Percentiles rank a stretch among this genome's conserved stretches.
These are phyloP conservation scores for Drosophila flavopinicola DNA, from an alignment of 2,888 invertebrate genomes.

Conservation along the genomic window DNA sequence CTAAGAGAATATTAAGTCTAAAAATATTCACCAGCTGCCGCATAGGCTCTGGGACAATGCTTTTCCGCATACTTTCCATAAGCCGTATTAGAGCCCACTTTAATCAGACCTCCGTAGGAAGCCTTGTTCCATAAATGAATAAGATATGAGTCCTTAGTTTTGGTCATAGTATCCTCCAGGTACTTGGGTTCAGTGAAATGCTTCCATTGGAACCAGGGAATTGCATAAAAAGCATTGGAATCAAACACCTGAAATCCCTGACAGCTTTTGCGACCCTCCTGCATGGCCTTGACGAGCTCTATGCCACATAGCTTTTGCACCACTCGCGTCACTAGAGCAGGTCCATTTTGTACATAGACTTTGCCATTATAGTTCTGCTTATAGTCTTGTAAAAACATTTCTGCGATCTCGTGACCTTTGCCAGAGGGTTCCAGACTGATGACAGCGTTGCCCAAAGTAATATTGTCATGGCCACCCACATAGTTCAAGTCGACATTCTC, in stretches of 20 bases:
- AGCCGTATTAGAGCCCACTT: constrained; percentile 73
- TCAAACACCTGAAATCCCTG: constrained; percentile 87
- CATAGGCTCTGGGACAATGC: constrained; percentile 80
- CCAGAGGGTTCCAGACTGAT: constrained; percentile 86
- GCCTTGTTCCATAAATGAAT: constrained; percentile 82
- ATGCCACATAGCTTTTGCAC: constrained; percentile 86
- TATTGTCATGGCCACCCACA: constrained; percentile 86
- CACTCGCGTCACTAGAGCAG: constrained; percentile 87
- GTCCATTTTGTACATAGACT: constrained; percentile 85
- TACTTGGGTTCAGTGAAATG: constrained; percentile 86
- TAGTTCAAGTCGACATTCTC: constrained; percentile 56
- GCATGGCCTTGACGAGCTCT: constrained; percentile 85
- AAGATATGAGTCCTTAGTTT: constrained; percentile 71
- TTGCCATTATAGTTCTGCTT: constrained; percentile 85
- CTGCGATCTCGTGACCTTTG: constrained; percentile 86
- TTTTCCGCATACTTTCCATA: constrained; percentile 74
- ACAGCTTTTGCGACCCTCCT: constrained; percentile 84
- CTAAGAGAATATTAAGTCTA: constrained; percentile 18
- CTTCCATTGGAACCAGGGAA: constrained; percentile 86
- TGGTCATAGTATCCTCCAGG: constrained; percentile 79
- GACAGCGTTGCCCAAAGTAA: constrained; percentile 86
- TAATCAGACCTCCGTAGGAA: constrained; percentile 59
- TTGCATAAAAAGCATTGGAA: constrained; percentile 88
- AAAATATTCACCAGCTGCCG: constrained; percentile 72
- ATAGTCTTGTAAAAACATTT: constrained; percentile 85